These are phyloP conservation scores for Danaus chrysippus DNA, from an alignment of 2,888 invertebrate genomes.

Conservation along the genomic window DNA sequence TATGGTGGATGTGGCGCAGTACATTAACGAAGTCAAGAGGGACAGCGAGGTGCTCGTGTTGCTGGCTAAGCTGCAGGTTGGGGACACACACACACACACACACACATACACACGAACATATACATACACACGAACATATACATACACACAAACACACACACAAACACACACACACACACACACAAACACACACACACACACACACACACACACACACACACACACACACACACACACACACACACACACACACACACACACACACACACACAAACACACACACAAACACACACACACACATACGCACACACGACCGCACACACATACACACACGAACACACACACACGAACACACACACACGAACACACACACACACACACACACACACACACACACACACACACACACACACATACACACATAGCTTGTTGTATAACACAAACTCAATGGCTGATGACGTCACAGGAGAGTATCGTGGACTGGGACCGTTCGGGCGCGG, in stretches of 20 bases:
- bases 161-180: too few relatives aligned
- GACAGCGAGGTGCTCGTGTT: constrained; percentile 96
- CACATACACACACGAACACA: too few relatives aligned
- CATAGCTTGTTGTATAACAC: background rate
- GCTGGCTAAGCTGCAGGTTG: constrained; percentile 92
- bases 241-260: too few relatives aligned
- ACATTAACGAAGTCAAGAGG: constrained; percentile 98
- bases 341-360: background rate
- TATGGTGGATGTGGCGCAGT: constrained; percentile 97
- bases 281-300: background rate
- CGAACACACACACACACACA: background rate
- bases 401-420: too few relatives aligned
- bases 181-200: background rate
- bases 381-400: background rate
- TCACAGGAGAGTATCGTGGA: constrained; percentile 87
- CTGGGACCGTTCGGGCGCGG: constrained; percentile 88
- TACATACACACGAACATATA: background rate
- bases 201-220: background rate
- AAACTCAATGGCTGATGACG: background rate
- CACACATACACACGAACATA: background rate
- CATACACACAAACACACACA: too few relatives aligned
- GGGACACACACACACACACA: constrained; percentile 17
- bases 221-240: background rate
- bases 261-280: background rate
- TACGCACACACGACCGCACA: background rate